Evolutionary conservation across 2,113 vertebrate genomes (phyloP).

Genomic region (Oriolus oriolus): DNA sequence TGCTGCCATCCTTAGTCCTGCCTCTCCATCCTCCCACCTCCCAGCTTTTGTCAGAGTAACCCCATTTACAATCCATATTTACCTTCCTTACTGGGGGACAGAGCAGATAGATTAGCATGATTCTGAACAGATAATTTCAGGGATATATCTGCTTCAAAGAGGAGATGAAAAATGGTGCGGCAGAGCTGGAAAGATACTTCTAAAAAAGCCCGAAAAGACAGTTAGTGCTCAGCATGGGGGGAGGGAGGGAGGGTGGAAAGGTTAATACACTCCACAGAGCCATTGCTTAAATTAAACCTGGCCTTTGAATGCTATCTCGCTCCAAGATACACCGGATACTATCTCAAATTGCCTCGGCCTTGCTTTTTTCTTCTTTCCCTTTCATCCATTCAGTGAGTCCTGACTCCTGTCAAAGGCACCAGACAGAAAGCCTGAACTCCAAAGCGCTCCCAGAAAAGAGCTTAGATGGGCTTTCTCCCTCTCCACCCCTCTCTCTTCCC

Average conservation of each 20-base stretch:
- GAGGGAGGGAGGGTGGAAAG: neutral
- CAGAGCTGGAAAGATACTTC: neutral
- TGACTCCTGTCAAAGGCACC: conserved; percentile 16
- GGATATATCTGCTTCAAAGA: neutral
- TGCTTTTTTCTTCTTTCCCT: neutral
- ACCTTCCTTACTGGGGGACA: neutral
- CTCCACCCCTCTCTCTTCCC: neutral
- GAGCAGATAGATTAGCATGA: neutral
- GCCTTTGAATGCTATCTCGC: conserved; percentile 37
- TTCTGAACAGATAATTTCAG: neutral
- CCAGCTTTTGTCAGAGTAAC: neutral
- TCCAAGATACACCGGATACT: neutral
- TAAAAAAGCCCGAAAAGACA: conserved; percentile 31
- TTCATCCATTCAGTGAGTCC: neutral
- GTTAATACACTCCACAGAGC: conserved; percentile 27
- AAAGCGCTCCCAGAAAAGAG: neutral
- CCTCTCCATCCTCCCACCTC: neutral
- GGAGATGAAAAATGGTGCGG: neutral
- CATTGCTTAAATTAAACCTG: conserved; percentile 63
- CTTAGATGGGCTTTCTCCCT: neutral
- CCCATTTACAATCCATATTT: neutral
- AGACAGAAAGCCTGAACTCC: neutral
- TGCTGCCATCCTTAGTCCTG: neutral
- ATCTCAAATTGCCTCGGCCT: conserved; percentile 16
- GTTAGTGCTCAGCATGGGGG: neutral